A percentile compares a stretch with the other conserved stretches of the same genome.
phyloP scores from a whole-genome alignment of 2,113 vertebrate species.

The Xiphorhynchus elegans region DNA sequence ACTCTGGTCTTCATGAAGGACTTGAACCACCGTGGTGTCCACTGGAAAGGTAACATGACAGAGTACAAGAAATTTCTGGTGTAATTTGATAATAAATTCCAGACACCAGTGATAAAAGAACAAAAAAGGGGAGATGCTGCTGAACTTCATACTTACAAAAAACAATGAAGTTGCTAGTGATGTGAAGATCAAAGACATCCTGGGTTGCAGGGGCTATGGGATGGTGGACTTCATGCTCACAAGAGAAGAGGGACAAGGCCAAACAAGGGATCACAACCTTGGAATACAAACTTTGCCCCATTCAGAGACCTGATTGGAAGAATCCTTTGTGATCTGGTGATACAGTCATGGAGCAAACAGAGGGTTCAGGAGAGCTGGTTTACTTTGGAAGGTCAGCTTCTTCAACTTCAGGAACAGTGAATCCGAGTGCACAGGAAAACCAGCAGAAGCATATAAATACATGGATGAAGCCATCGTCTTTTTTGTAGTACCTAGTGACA shows the following conservation, averaged over 20 bases:
- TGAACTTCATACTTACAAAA: not conserved
- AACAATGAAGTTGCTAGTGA: not conserved
- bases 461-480: not conserved
- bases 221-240: not conserved
- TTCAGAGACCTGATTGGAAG: not conserved
- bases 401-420: not conserved
- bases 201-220: not conserved
- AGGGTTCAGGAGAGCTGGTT: not conserved
- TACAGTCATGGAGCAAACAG: not conserved
- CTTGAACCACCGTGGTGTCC: not conserved
- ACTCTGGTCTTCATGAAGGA: not conserved
- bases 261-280: not conserved
- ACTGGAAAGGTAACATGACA: not conserved
- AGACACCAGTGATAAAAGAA: not conserved
- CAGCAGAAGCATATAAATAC: not conserved
- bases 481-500: not conserved
- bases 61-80: not conserved
- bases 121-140: not conserved
- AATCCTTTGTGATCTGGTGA: not conserved
- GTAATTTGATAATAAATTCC: not conserved
- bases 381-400: not conserved
- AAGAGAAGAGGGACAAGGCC: not conserved
- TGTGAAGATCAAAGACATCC: not conserved
- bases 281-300: not conserved
- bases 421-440: accelerated